Percentiles rank a stretch among this genome's conserved stretches.
Evolutionary conservation across 1,140 invertebrate species (phyloP).

Genomic region (Formica selysi): DNA sequence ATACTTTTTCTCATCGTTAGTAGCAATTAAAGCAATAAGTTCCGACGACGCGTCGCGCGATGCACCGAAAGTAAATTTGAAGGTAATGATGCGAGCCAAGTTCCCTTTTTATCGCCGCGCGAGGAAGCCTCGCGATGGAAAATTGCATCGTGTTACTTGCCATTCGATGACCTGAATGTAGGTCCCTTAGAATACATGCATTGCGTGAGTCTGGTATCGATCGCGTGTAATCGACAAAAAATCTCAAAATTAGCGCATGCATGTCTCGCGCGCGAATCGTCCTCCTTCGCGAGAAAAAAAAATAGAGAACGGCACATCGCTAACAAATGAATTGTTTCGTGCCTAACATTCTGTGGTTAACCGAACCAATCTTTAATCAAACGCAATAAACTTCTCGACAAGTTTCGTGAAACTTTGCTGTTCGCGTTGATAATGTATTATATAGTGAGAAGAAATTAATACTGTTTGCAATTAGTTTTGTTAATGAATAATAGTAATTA

Average conservation of each 20-base stretch:
- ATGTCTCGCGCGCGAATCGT: conserved; percentile 54
- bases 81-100: background rate
- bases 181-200: conserved; percentile 54
- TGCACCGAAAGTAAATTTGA: conserved; percentile 23
- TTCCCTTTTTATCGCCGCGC: background rate
- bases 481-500: background rate
- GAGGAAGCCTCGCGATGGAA: conserved; percentile 31
- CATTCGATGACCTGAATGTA: conserved; percentile 67
- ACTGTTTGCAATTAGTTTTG: background rate
- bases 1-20: conserved; percentile 30
- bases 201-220: conserved; percentile 54
- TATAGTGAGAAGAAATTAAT: background rate
- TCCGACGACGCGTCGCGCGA: background rate
- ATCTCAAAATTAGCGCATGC: conserved; percentile 64
- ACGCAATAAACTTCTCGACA: background rate
- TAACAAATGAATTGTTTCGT: conserved; percentile 35
- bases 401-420: background rate
- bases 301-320: background rate
- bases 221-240: conserved; percentile 63
- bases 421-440: background rate
- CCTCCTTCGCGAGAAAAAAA: conserved; percentile 1
- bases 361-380: background rate
- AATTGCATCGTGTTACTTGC: conserved; percentile 59
- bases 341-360: background rate
- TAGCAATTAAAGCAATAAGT: conserved; percentile 35